phyloP scores from a whole-genome alignment of 2,113 vertebrate genomes.

The Pseudopipra pipra region DNA sequence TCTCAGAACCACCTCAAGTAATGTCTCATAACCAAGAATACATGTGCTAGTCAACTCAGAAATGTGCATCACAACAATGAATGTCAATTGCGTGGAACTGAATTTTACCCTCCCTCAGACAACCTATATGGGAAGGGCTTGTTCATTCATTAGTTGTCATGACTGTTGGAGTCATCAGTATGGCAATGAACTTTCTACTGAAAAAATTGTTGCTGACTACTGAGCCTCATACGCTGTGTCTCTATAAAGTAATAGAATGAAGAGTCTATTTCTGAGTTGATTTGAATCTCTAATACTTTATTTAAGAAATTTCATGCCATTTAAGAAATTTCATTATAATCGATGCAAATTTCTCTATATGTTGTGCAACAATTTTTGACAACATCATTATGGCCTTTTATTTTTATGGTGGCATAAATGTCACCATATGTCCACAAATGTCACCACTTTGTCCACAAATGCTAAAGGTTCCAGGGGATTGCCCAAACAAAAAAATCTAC shows the following conservation, averaged over 20 bases:
- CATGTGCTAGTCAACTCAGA: background rate
- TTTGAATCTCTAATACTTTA: background rate
- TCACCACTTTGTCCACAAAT: background rate
- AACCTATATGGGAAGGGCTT: background rate
- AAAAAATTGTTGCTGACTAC: background rate
- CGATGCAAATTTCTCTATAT: background rate
- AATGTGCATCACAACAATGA: background rate
- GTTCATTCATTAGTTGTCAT: background rate
- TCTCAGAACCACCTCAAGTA: background rate
- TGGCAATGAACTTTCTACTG: background rate
- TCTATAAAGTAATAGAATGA: background rate
- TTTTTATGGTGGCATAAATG: background rate
- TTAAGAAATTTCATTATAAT: background rate
- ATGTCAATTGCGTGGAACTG: background rate
- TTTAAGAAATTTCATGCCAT: background rate
- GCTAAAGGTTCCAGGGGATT: background rate
- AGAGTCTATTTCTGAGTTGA: background rate
- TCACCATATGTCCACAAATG: no score
- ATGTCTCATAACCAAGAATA: constrained; percentile 9
- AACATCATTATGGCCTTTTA: background rate
- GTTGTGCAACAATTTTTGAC: background rate
- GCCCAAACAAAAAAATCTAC: background rate
- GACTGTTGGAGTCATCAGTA: background rate
- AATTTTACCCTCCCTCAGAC: background rate
- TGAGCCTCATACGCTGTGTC: background rate